phyloP scores from a whole-genome alignment of 2,113 vertebrate species.

The Benitochromis conjunctus region DNA sequence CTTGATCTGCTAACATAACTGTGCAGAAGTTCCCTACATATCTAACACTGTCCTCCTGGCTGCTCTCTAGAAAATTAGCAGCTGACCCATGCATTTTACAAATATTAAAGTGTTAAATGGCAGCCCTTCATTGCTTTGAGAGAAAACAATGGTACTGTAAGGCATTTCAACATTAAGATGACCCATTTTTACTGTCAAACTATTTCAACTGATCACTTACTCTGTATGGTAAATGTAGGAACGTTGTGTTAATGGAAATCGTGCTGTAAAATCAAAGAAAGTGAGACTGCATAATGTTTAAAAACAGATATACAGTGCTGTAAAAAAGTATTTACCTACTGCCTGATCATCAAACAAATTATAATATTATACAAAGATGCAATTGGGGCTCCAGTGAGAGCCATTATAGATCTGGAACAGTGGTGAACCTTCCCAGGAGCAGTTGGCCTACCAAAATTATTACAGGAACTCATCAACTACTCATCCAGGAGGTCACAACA shows the following conservation, averaged over 20 bases:
- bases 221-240: neutral
- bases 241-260: neutral
- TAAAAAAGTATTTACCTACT: no score
- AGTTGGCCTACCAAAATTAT: neutral
- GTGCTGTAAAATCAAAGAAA: neutral
- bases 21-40: neutral
- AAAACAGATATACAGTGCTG: no score
- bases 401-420: neutral
- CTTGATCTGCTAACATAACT: neutral
- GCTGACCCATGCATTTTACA: neutral
- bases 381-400: neutral
- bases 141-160: neutral
- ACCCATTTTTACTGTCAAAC: neutral
- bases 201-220: neutral
- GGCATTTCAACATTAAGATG: neutral
- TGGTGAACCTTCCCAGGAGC: neutral
- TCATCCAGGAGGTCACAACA: neutral
- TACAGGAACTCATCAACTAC: neutral
- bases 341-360: neutral
- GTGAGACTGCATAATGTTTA: neutral
- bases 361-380: neutral
- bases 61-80: neutral
- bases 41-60: neutral
- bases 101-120: slow-evolving; percentile 5
- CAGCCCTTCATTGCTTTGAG: neutral